Percentiles rank a stretch among this genome's conserved stretches.
These are phyloP conservation scores for Alitta virens DNA, from an alignment of 2,888 invertebrate species.

Conservation along the genomic window DNA sequence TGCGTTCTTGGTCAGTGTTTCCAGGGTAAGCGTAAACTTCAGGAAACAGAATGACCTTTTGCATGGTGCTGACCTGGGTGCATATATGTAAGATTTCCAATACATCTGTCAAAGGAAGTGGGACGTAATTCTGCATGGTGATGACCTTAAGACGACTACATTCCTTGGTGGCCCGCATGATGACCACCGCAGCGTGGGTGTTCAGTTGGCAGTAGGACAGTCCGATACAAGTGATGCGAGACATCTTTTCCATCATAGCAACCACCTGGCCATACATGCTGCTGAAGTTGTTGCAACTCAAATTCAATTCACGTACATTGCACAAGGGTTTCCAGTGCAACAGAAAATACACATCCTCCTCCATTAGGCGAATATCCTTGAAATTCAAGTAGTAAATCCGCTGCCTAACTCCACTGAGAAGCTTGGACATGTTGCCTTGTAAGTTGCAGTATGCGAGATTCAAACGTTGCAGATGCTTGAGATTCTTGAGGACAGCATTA, in stretches of 20 bases:
- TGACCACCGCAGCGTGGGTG: conserved; percentile 30
- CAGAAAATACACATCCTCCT: conserved; percentile 35
- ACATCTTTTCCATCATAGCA: conserved; percentile 28
- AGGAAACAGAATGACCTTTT: conserved; percentile 41
- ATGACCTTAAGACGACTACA: conserved; percentile 36
- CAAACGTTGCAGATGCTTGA: conserved; percentile 32
- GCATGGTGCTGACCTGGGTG: conserved; percentile 34
- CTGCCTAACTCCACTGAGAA: conserved; percentile 31
- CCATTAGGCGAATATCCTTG: conserved; percentile 40
- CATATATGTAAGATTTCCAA: conserved; percentile 33
- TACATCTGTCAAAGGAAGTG: conserved; percentile 34
- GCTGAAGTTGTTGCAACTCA: conserved; percentile 43
- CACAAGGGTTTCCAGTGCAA: conserved; percentile 34
- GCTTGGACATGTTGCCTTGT: conserved; percentile 28
- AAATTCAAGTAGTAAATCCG: conserved; percentile 37
- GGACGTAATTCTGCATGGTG: conserved; percentile 42
- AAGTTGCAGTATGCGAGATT: conserved; percentile 43
- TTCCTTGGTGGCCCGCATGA: conserved; percentile 33
- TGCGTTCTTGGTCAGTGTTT: conserved; percentile 23
- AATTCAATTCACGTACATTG: conserved; percentile 38
- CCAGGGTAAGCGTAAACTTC: conserved; percentile 47
- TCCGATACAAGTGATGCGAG: conserved; percentile 36
- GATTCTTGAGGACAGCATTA: conserved; percentile 27
- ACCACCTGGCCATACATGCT: conserved; percentile 26
- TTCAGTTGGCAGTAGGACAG: conserved; percentile 38